A percentile compares a stretch with the other conserved stretches of the same genome.
phyloP scores from a whole-genome alignment of 2,888 invertebrate genomes.

The Platycnemis pennipes region DNA sequence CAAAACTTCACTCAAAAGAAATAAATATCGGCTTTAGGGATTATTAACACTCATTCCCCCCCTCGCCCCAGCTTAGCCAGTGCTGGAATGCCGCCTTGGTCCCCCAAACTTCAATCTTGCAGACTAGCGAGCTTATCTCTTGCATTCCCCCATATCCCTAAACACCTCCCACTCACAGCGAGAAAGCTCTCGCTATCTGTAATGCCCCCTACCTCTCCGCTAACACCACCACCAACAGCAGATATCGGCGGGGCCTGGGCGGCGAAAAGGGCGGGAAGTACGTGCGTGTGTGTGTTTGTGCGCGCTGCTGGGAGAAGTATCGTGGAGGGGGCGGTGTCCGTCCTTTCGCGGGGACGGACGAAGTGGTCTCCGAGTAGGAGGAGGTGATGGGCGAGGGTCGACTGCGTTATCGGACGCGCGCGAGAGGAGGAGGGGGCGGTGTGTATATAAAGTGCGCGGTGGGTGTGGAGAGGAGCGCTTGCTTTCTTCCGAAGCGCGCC shows the following conservation, averaged over 20 bases:
- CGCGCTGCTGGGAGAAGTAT: not conserved
- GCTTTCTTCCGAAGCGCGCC: slow-evolving; percentile 26
- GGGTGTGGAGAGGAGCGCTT: not conserved
- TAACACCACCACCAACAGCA: not conserved
- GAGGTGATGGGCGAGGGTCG: not conserved
- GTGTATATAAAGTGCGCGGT: not conserved
- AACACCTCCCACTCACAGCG: too few relatives aligned
- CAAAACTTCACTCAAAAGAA: too few relatives aligned
- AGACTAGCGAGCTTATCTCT: too few relatives aligned
- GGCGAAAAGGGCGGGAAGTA: not conserved
- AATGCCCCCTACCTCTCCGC: not conserved
- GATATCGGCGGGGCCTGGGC: too few relatives aligned
- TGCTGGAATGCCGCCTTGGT: too few relatives aligned
- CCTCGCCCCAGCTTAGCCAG: too few relatives aligned
- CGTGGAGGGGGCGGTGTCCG: not conserved
- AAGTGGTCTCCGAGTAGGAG: not conserved
- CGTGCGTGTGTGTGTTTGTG: not conserved
- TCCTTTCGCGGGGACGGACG: not conserved
- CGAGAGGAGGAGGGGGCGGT: not conserved
- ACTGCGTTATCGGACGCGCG: too few relatives aligned
- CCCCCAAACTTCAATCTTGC: too few relatives aligned
- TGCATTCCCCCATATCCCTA: too few relatives aligned
- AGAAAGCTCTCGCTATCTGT: too few relatives aligned
- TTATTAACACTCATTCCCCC: too few relatives aligned
- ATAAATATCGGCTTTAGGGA: too few relatives aligned